phyloP scores from a whole-genome alignment of 1,140 invertebrate species.

The Ceratina australensis region DNA sequence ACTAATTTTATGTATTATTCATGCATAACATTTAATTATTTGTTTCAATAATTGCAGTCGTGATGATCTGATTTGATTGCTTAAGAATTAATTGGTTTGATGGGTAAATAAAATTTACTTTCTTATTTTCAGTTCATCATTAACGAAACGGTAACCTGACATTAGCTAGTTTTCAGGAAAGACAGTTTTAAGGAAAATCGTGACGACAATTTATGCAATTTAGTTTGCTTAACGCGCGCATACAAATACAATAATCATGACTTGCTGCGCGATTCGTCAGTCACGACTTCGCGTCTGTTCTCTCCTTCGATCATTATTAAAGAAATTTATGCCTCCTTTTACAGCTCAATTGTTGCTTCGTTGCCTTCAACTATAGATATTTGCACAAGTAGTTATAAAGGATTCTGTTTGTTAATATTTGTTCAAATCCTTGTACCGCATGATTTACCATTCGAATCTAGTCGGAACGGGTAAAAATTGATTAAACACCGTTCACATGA shows the following conservation, averaged over 20 bases:
- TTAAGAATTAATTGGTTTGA: too few relatives aligned
- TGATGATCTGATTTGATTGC: too few relatives aligned
- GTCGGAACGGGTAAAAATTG: neutral
- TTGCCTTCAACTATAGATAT: neutral
- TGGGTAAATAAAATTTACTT: too few relatives aligned
- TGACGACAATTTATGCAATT: slow-evolving; percentile 29
- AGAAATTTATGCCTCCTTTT: slow-evolving; percentile 10
- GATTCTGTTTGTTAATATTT: neutral
- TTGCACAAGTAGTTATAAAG: too few relatives aligned
- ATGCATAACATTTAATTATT: too few relatives aligned
- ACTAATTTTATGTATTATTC: too few relatives aligned
- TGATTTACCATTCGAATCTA: too few relatives aligned
- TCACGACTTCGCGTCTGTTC: slow-evolving; percentile 32
- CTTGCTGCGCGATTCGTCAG: neutral
- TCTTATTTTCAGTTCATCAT: too few relatives aligned
- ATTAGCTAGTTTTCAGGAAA: slow-evolving; percentile 13
- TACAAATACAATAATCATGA: slow-evolving; percentile 11
- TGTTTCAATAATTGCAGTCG: too few relatives aligned
- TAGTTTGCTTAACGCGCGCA: slow-evolving; percentile 1
- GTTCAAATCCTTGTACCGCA: neutral
- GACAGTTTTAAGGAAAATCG: slow-evolving; percentile 38
- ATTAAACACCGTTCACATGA: neutral
- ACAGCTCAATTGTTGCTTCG: slow-evolving; percentile 17
- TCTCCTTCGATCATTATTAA: slow-evolving; percentile 29
- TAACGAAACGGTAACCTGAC: neutral